These are phyloP conservation scores for Trididemnum clinides DNA, from an alignment of 23 tunicate species.

Conservation along the genomic window DNA sequence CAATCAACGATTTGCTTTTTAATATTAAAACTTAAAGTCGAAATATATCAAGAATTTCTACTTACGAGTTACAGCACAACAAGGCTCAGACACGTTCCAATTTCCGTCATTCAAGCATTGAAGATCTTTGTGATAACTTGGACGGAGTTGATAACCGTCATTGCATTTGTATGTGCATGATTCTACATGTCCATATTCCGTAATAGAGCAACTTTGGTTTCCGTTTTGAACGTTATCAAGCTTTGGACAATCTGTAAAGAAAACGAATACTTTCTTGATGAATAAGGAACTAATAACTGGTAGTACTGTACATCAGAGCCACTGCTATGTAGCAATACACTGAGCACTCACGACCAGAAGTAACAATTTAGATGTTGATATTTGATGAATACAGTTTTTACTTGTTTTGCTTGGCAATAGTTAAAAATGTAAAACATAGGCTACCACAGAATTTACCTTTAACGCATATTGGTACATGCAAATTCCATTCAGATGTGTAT, in stretches of 20 bases:
- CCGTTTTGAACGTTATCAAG: background rate
- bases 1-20: too few relatives aligned
- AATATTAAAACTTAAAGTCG: too few relatives aligned
- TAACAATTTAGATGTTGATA: too few relatives aligned
- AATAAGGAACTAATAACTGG: too few relatives aligned
- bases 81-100: background rate
- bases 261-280: too few relatives aligned
- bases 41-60: too few relatives aligned
- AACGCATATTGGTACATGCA: background rate
- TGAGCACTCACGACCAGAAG: too few relatives aligned
- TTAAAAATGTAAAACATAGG: background rate
- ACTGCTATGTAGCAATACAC: too few relatives aligned
- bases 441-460: background rate
- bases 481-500: background rate
- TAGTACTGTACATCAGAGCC: too few relatives aligned
- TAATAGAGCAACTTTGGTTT: background rate
- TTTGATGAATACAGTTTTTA: too few relatives aligned
- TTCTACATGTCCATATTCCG: background rate
- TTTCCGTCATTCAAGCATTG: background rate
- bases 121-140: background rate
- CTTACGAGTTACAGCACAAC: background rate
- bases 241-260: background rate
- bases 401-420: background rate
- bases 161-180: too few relatives aligned
- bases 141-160: background rate